Evolutionary conservation across 2,888 invertebrate genomes (phyloP).

Genomic region (Leucozona laternaria): DNA sequence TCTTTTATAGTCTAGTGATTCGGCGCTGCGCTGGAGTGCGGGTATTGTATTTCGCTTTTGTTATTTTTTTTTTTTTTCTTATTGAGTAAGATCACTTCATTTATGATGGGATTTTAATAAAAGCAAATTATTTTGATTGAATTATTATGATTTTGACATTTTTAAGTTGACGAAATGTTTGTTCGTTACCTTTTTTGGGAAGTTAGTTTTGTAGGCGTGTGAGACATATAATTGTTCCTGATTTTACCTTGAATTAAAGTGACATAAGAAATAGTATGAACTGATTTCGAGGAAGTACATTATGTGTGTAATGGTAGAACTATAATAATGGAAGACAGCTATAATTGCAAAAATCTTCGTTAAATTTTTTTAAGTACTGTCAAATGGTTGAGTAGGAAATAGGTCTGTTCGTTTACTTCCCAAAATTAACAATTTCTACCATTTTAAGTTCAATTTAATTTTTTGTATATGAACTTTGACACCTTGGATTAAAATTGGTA

Average conservation of each 20-base stretch:
- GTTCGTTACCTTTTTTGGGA: conserved; percentile 7
- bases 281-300: not conserved
- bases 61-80: not conserved
- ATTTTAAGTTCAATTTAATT: too few relatives aligned
- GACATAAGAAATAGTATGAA: not conserved
- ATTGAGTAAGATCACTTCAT: conserved; percentile 19
- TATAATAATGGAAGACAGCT: not conserved
- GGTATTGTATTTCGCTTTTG: conserved; percentile 24
- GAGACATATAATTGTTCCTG: not conserved
- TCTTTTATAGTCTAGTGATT: conserved; percentile 26
- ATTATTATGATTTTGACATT: conserved; percentile 32
- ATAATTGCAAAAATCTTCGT: not conserved
- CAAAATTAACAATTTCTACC: too few relatives aligned
- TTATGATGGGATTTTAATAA: conserved; percentile 41
- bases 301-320: not conserved
- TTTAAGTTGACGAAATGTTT: not conserved
- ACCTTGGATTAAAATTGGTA: too few relatives aligned
- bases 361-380: too few relatives aligned
- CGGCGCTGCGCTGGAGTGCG: not conserved
- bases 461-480: too few relatives aligned
- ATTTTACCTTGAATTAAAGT: conserved; percentile 7
- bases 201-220: conserved; percentile 2
- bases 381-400: too few relatives aligned
- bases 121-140: conserved; percentile 47
- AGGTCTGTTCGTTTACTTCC: too few relatives aligned